phyloP scores from a whole-genome alignment of 2,797 vertebrate genomes.

The Falco biarmicus region DNA sequence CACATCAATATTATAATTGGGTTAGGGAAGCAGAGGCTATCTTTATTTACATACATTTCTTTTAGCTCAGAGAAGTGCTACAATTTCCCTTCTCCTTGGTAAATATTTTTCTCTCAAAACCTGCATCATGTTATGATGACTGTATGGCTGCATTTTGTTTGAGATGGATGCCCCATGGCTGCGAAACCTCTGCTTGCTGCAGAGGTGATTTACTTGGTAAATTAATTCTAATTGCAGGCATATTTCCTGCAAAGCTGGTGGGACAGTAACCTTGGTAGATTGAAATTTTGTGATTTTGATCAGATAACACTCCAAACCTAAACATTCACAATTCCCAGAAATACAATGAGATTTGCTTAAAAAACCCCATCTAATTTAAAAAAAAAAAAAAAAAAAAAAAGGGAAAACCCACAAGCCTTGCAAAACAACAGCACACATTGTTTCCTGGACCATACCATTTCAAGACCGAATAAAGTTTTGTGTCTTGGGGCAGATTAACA shows the following conservation, averaged over 20 bases:
- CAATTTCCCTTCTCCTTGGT: not conserved
- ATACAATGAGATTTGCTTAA: not conserved
- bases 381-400: fast-evolving
- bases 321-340: not conserved
- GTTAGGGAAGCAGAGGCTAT: constrained; percentile 11
- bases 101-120: not conserved
- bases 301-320: not conserved
- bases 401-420: fast-evolving
- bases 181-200: not conserved
- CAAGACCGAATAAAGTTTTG: not conserved
- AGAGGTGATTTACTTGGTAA: not conserved
- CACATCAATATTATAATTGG: constrained; percentile 4
- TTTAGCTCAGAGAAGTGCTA: not conserved
- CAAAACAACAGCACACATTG: not conserved
- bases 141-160: not conserved
- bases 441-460: not conserved
- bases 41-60: constrained; percentile 32
- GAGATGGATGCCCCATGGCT: not conserved
- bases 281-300: not conserved
- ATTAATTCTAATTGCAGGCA: not conserved
- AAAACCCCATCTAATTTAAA: not conserved
- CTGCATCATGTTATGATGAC: not conserved
- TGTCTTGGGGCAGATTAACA: not conserved
- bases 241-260: not conserved
- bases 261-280: not conserved